Base-by-base conservation (phyloP, 2,888 invertebrate genomes). In the Cynaeus angustus region DNA sequence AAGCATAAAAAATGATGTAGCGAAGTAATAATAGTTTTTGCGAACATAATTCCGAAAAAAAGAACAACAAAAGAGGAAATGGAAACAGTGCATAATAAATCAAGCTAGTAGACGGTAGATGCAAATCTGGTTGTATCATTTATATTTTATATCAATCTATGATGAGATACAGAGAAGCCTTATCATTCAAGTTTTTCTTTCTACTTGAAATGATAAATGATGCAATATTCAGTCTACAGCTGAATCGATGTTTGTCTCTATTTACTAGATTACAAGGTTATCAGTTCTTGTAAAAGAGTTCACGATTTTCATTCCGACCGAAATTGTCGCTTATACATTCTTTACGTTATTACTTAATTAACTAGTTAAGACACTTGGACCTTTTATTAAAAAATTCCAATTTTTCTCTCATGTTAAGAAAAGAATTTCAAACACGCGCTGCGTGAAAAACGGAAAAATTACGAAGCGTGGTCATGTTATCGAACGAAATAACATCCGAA, bases 101-200 rank as follows among this genome's bases (percentile, higher is more conserved):
- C 80, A 81, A 79, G 74, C 75, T 71, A 72, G 74, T 72, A 78
- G 78, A 77, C 72, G 76, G 77, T 77, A 79, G 74, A 80, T 80
- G 79, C 79, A 80, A 80, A 80, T 77, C 79, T 78, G 78, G 78
- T 77, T 77, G 75, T 79, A 81, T 81, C 80, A 81, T 81, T 80
- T 81, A 81, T 81, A 80, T 80, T 80, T 81, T 81, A 78, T 80
- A 80, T 80, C 81, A 80, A 80, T 81, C 79, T 80, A 77, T 79
- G 81, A 81, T 79, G 80, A 81, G 79, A 80, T 80, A 80, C 76
- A 74, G 77, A 76, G 73, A 74, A 77, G 77, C 72, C 79, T 77
- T 79, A 80, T 80, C 78, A 78, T 80, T 80, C 75, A 75, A 77
- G 67, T 77, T 74, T 73, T 72, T 73, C 69, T 70, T 64, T 74